Evolutionary conservation across 1,140 invertebrate genomes (phyloP).

Genomic region (Bombus picipes): DNA sequence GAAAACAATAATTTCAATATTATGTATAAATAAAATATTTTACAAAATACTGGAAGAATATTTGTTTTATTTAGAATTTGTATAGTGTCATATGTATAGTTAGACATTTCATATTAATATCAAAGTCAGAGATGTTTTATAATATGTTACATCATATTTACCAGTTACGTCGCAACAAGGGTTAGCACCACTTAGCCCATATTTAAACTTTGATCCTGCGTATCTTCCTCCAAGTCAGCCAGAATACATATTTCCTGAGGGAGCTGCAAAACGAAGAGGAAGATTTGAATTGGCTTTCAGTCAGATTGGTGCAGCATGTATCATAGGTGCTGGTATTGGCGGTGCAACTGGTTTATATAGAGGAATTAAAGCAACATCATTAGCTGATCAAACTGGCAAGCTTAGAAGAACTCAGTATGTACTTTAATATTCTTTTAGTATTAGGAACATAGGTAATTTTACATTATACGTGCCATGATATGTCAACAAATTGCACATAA

Average conservation of each 20-base stretch:
- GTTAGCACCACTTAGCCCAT: constrained; percentile 89
- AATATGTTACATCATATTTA: constrained; percentile 47
- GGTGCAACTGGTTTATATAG: constrained; percentile 92
- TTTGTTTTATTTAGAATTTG: not conserved
- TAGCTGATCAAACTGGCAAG: constrained; percentile 93
- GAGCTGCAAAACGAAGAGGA: constrained; percentile 90
- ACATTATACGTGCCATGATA: not conserved
- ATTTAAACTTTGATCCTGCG: constrained; percentile 95
- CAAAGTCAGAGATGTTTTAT: not conserved
- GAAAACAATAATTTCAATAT: not conserved
- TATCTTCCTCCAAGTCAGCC: constrained; percentile 92
- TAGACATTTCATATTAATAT: not conserved
- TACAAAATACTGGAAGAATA: not conserved
- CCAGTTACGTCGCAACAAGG: constrained; percentile 76
- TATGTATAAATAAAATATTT: not conserved
- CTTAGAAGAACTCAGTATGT: constrained; percentile 94
- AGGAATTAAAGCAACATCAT: constrained; percentile 91
- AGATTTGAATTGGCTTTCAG: constrained; percentile 95
- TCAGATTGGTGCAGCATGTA: constrained; percentile 94
- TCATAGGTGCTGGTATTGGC: constrained; percentile 92
- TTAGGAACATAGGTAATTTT: not conserved
- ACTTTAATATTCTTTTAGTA: constrained; percentile 21
- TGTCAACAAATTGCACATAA: not conserved
- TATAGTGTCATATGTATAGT: not conserved
- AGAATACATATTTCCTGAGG: constrained; percentile 97